These are phyloP conservation scores for Siniperca obscura DNA, from an alignment of 2,797 vertebrate species.

Conservation along the genomic window DNA sequence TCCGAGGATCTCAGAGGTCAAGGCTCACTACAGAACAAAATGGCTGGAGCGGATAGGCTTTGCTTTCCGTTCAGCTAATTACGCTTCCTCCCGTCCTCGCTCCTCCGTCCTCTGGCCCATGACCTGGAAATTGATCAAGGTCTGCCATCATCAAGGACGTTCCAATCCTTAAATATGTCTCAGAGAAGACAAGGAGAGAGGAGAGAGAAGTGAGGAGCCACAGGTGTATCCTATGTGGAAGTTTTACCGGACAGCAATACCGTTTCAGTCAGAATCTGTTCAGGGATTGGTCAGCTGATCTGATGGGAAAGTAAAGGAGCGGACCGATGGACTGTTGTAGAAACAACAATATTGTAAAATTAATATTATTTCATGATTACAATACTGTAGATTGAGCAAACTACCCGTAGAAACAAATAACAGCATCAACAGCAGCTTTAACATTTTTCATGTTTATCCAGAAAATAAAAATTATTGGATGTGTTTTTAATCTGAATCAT, in stretches of 20 bases:
- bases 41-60: not conserved
- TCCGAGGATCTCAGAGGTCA: slow-evolving; percentile 26
- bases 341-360: not conserved
- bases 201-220: not conserved
- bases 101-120: not conserved
- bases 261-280: not conserved
- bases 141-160: not conserved
- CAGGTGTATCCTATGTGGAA: not conserved
- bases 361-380: not conserved
- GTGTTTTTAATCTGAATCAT: not conserved
- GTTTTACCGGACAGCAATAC: not conserved
- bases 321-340: not conserved
- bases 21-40: slow-evolving; percentile 9
- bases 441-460: not conserved
- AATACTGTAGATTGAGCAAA: not conserved
- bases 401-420: not conserved
- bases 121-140: slow-evolving; percentile 20
- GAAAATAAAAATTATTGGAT: not conserved
- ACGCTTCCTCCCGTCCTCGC: not conserved
- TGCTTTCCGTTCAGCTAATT: slow-evolving; percentile 31
- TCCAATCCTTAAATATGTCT: not conserved
- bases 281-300: not conserved
- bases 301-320: not conserved
- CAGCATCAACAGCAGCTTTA: not conserved
- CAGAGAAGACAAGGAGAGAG: not conserved